Percentiles rank a stretch among this genome's conserved stretches.
Evolutionary conservation across 2,113 vertebrate species (phyloP).

Genomic region (Guaruba guarouba): DNA sequence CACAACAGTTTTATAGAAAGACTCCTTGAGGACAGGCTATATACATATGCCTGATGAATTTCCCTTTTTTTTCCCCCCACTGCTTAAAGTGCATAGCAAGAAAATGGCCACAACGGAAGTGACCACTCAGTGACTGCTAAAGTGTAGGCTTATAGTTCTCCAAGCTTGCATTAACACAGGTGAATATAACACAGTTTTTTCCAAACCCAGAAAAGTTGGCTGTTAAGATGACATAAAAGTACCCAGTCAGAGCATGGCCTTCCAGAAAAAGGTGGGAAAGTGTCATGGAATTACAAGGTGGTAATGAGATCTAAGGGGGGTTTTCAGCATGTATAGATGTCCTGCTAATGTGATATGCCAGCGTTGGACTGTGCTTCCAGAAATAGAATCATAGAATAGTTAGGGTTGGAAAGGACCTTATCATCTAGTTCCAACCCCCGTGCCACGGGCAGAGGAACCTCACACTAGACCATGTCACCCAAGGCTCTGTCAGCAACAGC

Average conservation of each 20-base stretch:
- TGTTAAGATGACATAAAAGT: neutral
- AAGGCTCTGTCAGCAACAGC: neutral
- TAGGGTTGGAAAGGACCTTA: no score
- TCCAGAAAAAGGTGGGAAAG: neutral
- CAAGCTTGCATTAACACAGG: neutral
- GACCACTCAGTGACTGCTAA: neutral
- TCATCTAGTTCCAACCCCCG: no score
- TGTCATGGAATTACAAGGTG: accelerated
- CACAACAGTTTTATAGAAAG: neutral
- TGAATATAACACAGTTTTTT: neutral
- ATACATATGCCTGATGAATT: neutral
- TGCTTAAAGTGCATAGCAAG: neutral
- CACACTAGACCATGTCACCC: no score
- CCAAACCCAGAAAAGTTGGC: neutral
- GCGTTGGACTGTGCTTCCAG: neutral
- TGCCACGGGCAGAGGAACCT: no score
- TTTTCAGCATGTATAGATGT: neutral
- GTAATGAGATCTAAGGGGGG: neutral
- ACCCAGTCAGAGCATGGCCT: neutral
- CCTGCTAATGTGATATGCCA: neutral
- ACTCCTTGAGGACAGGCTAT: neutral
- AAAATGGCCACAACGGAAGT: neutral
- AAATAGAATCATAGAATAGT: neutral
- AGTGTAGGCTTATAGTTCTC: neutral
- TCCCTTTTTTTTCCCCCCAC: neutral